phyloP scores from a whole-genome alignment of 2,113 vertebrate species.

The Scomber japonicus region DNA sequence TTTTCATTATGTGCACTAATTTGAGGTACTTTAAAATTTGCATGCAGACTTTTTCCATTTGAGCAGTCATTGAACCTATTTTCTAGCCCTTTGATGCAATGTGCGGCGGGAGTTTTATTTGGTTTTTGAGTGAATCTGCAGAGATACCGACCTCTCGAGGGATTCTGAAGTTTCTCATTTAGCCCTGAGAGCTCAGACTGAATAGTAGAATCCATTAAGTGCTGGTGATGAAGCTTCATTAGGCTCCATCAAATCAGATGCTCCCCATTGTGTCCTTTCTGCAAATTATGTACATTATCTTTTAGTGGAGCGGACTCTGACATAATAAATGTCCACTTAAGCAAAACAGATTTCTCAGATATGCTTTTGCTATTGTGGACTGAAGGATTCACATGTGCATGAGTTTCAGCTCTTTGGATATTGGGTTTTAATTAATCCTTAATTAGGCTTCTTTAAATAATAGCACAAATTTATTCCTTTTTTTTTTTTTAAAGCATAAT shows the following conservation, averaged over 20 bases:
- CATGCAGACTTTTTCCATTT: not conserved
- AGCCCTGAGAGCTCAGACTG: slow-evolving; percentile 29
- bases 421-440: too few relatives aligned
- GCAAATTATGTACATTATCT: slow-evolving; percentile 22
- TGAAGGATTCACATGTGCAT: slow-evolving; percentile 10
- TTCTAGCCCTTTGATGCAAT: slow-evolving; percentile 3
- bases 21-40: not conserved
- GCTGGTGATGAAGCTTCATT: slow-evolving; percentile 3
- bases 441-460: not conserved
- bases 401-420: not conserved
- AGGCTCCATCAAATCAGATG: slow-evolving; percentile 32
- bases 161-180: slow-evolving; percentile 18
- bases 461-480: not conserved
- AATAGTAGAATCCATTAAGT: slow-evolving; percentile 28
- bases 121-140: slow-evolving; percentile 14
- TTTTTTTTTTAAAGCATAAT: not conserved
- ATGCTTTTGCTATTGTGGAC: not conserved
- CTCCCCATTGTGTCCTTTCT: slow-evolving; percentile 10
- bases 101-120: not conserved
- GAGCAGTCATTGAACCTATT: not conserved
- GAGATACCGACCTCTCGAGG: not conserved
- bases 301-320: slow-evolving; percentile 2
- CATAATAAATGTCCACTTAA: slow-evolving; percentile 34
- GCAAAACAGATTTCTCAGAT: slow-evolving; percentile 7
- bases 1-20: slow-evolving; percentile 16